Base-by-base conservation (phyloP, 2,888 invertebrate species). In the Marronus borbonicus region DNA sequence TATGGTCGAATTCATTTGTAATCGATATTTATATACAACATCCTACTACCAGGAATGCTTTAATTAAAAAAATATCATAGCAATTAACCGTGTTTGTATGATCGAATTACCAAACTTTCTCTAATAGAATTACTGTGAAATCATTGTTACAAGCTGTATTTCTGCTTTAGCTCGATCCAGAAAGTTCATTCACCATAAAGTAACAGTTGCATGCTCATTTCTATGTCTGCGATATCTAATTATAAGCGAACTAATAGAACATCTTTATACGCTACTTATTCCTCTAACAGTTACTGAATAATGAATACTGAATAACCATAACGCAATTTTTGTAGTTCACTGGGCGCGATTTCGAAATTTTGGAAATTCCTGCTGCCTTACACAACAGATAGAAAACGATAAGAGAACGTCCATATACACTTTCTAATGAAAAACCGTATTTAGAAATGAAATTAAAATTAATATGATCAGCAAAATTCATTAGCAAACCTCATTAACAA, bases 81-180 rank as follows among this genome's bases (percentile, higher is more conserved):
- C 20, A 55, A 55, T 55, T 55, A 55, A 17, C n/a, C 44, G 44
- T 44, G 2, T 44, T 36, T n/a, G 65, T 65, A 12, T 39, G 39
- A 39, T 39, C 36, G 39, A 65, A 65, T 39, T 39, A 17, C 39
- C 65, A 36, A 50, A 68, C 68, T 68, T 68, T 68, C 68, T 68
- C 68, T 24, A 68, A 68, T 44, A 66, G 14, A 50, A 68, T 68
- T 20, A 24, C 5, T 68, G 50, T 50, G 12, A 24, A 68, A 50
- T 68, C 68, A 68, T 68, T 50, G 28, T 68, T 44, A 3, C 39
- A 39, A 65, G 39, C 39, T 10, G 65, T 65, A 65, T 65, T 65
- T 65, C 39, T 65, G 36, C 49, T 68, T 8, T 17, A 68, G n/a
- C 66, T 44, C 20, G 14, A 68, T 68, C 5, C 28, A 50, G 14